These are phyloP conservation scores for Hypotaenidia okinawae DNA, from an alignment of 2,797 vertebrate genomes.

Conservation along the genomic window DNA sequence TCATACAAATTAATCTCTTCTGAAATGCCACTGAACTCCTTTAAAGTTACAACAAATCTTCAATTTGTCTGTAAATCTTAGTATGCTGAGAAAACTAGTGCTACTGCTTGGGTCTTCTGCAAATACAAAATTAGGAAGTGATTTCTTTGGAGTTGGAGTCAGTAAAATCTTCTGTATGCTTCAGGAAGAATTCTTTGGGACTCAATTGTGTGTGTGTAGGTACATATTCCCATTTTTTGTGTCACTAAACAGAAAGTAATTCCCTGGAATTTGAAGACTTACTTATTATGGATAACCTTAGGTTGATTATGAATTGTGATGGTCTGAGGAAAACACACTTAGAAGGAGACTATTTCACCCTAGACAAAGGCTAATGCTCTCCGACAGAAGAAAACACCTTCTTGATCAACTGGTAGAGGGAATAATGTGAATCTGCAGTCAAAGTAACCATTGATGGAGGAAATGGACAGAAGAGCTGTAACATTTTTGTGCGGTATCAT, in stretches of 20 bases:
- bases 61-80: background rate
- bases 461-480: background rate
- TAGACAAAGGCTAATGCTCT: background rate
- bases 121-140: background rate
- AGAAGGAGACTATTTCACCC: background rate
- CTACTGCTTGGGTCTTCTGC: background rate
- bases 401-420: background rate
- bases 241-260: background rate
- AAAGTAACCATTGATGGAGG: background rate
- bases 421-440: fast-evolving
- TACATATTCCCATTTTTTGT: background rate
- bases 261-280: background rate
- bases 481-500: background rate
- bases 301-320: background rate
- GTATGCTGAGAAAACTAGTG: background rate
- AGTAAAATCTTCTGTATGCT: background rate
- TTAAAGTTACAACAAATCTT: background rate
- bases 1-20: background rate
- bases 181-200: background rate
- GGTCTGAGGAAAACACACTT: background rate
- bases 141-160: background rate
- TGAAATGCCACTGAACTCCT: background rate
- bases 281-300: background rate
- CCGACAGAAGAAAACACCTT: background rate
- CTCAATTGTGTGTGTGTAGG: background rate